Conservation (phyloP, 2,888 invertebrate genomes). For the Caenorhabditis zanzibari region DNA sequence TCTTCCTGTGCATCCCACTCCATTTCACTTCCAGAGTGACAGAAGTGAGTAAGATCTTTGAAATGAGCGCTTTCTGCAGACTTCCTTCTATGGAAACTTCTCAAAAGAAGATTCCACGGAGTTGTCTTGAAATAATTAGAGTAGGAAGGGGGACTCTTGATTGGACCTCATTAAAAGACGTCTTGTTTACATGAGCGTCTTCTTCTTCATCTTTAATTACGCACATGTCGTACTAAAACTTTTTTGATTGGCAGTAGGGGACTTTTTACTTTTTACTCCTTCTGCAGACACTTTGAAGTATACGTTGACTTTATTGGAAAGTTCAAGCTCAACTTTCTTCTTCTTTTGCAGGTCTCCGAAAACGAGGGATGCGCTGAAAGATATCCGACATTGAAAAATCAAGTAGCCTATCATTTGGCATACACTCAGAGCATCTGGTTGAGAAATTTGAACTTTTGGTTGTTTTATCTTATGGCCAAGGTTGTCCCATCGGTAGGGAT, state of each 20-base stretch:
- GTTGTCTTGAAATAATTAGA: constrained; percentile 29
- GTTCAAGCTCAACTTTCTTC: neutral
- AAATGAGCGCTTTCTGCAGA: constrained; percentile 6
- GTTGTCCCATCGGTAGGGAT: constrained; percentile 70
- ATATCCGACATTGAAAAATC: constrained; percentile 69
- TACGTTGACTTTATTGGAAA: constrained; percentile 49
- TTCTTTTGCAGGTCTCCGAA: constrained; percentile 69
- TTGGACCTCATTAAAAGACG: constrained; percentile 55
- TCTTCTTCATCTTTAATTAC: constrained; percentile 35
- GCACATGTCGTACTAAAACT: neutral
- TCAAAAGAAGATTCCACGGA: neutral
- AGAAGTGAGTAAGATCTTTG: constrained; percentile 57
- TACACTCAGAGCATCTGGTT: constrained; percentile 70
- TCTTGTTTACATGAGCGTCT: constrained; percentile 33
- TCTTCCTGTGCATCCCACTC: constrained; percentile 77
- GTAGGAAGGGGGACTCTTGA: constrained; percentile 29
- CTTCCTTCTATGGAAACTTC: constrained; percentile 22
- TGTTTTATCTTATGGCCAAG: constrained; percentile 74
- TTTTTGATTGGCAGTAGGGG: constrained; percentile 38
- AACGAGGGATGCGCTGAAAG: constrained; percentile 74
- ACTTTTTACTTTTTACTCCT: constrained; percentile 11
- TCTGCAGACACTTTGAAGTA: constrained; percentile 19
- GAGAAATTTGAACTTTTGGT: constrained; percentile 78
- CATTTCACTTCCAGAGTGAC: constrained; percentile 78
- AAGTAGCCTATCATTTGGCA: constrained; percentile 73